Evolutionary conservation across 1,140 invertebrate species (phyloP), one percentile per base, ranked within the genome.

Genomic region (Drosophila azteca): DNA sequence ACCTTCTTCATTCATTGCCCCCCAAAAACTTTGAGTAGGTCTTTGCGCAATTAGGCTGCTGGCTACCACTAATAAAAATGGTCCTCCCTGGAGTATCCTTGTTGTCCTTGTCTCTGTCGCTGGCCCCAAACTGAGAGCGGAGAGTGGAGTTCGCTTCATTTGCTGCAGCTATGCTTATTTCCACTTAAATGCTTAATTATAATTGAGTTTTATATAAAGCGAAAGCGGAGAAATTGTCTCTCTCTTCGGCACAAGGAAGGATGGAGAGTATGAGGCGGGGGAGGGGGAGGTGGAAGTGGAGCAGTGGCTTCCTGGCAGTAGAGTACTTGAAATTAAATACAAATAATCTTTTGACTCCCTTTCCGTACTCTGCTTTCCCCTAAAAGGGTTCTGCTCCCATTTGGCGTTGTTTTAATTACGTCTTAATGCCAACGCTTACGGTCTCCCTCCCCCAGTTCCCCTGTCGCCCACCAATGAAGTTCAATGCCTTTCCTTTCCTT

Each of bases 331-430:
- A 87, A 87, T 88, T 83, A 83, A 87, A 88, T 88, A 87, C 83
- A 87, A 87, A 87, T 87, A 87, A 87, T 87, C 83, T 87, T 88
- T 87, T 82, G 83, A 88, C 83, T 87, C 78, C 69, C 58, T 61
- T 48, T 29, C 52, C 15, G 6, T 15, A 9, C 11, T 6, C 53
- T 50, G 11, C 29, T 8, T 31, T 31, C 2, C 29, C n/a, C 41
- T 4, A 43, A 65, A 77, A 74, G 63, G 77, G 63, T 62, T 63
- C 46, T 58, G 60, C 51, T 60, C 72, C 66, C 68, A 58, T 59
- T 82, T 66, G 77, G 81, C 87, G 82, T 87, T 90, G 79, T 90
- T 90, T 90, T 90, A 90, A 90, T 90, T 90, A 83, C 82, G 82
- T 74, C 82, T 90, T 90, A 90, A 88, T 87, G 79, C 77, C 68